These are phyloP conservation scores for Cistogaster globosa DNA, from an alignment of 2,888 invertebrate genomes.

Conservation along the genomic window DNA sequence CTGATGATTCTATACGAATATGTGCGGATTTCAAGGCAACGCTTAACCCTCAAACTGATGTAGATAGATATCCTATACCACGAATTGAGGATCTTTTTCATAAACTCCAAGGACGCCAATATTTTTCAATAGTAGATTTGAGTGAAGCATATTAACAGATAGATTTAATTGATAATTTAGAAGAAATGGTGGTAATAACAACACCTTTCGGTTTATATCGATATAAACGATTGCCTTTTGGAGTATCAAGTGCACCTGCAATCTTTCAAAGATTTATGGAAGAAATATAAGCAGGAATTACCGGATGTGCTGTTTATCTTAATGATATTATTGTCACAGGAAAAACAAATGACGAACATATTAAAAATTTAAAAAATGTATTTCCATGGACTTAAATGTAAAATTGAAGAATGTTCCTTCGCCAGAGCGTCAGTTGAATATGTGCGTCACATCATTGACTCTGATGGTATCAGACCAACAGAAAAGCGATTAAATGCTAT, in stretches of 20 bases:
- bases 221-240: slow-evolving; percentile 45
- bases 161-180: slow-evolving; percentile 57
- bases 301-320: neutral
- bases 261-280: slow-evolving; percentile 65
- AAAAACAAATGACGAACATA: slow-evolving; percentile 50
- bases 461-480: slow-evolving; percentile 33
- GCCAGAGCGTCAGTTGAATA: slow-evolving; percentile 65
- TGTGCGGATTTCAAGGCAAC: slow-evolving; percentile 31
- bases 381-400: slow-evolving; percentile 52
- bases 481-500: slow-evolving; percentile 58
- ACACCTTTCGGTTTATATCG: slow-evolving; percentile 67
- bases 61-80: slow-evolving; percentile 67
- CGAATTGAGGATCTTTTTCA: slow-evolving; percentile 68
- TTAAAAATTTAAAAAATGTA: slow-evolving; percentile 41
- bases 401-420: slow-evolving; percentile 57
- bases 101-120: slow-evolving; percentile 64
- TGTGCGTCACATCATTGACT: slow-evolving; percentile 62
- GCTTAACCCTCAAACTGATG: neutral
- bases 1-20: neutral
- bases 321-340: slow-evolving; percentile 58
- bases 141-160: slow-evolving; percentile 67
- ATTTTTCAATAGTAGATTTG: slow-evolving; percentile 62
- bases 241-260: slow-evolving; percentile 56
- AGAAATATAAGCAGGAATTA: slow-evolving; percentile 25
- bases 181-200: slow-evolving; percentile 63